These are phyloP conservation scores for Phalera bucephala DNA, from an alignment of 2,888 invertebrate species.

Conservation along the genomic window DNA sequence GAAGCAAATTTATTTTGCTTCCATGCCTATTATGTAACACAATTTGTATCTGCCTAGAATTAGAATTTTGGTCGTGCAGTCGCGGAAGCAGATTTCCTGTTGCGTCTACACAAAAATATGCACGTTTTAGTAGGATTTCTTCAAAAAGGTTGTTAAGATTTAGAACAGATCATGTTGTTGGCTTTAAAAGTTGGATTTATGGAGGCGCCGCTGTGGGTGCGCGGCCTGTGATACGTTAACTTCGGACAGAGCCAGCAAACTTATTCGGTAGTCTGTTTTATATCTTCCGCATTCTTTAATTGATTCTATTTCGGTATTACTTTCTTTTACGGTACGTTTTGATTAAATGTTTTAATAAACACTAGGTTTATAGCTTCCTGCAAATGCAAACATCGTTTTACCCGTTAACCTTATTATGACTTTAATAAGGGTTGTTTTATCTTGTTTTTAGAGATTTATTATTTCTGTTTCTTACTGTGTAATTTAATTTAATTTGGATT, in stretches of 20 bases:
- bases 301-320: conserved; percentile 61
- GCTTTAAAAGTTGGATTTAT: conserved; percentile 24
- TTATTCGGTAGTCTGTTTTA: conserved; percentile 50
- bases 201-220: conserved; percentile 17
- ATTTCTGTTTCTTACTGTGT: no score
- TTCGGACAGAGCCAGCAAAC: conserved; percentile 28
- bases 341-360: conserved; percentile 43
- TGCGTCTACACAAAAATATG: conserved; percentile 18
- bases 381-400: conserved; percentile 30
- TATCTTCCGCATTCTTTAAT: conserved; percentile 71
- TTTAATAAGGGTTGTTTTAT: conserved; percentile 8
- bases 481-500: no score
- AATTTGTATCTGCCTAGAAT: conserved; percentile 23
- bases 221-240: conserved; percentile 42
- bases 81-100: conserved; percentile 50
- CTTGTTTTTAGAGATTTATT: no score
- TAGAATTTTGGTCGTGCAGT: conserved; percentile 37
- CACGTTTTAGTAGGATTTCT: conserved; percentile 31
- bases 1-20: conserved; percentile 31
- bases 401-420: conserved; percentile 30
- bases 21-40: conserved; percentile 26
- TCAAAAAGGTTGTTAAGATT: conserved; percentile 26
- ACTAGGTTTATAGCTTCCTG: conserved; percentile 51
- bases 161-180: conserved; percentile 18
- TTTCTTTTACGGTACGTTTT: conserved; percentile 52